A percentile compares a stretch with the other conserved stretches of the same genome.
Evolutionary conservation across 2,888 invertebrate species (phyloP).

Genomic region (Bedellia somnulentella): DNA sequence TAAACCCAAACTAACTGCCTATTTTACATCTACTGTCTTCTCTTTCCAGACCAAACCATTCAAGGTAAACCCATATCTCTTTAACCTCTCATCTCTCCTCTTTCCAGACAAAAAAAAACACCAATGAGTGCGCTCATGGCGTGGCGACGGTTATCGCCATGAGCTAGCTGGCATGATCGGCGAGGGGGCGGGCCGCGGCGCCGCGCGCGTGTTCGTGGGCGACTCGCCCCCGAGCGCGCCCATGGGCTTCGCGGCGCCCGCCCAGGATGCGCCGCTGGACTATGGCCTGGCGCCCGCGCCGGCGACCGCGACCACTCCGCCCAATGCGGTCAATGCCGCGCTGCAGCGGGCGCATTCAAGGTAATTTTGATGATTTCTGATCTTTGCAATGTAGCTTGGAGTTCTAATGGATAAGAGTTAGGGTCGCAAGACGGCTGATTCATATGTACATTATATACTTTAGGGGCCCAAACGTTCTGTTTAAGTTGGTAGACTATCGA

Average conservation of each 20-base stretch:
- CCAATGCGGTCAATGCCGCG: conserved; percentile 39
- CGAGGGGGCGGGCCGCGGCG: conserved; percentile 66
- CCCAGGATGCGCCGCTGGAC: conserved; percentile 62
- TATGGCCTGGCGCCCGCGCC: conserved; percentile 41
- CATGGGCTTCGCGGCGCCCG: conserved; percentile 60
- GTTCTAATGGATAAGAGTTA: no score
- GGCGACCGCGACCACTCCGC: conserved; percentile 48
- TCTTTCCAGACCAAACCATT: no score
- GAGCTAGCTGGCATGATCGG: conserved; percentile 61
- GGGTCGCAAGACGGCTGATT: no score
- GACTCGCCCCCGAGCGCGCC: conserved; percentile 62
- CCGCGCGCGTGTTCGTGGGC: conserved; percentile 58
- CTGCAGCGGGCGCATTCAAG: conserved; percentile 74
- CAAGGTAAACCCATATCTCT: no score
- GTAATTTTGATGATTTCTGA: conserved; percentile 16
- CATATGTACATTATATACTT: no score
- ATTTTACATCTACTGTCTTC: no score
- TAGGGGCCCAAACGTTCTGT: no score
- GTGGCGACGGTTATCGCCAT: conserved; percentile 41
- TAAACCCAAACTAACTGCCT: no score
- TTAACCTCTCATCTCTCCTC: no score
- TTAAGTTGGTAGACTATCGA: no score
- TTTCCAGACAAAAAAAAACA: no score
- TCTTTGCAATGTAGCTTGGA: not conserved
- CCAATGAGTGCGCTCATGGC: conserved; percentile 27